Base-by-base conservation (phyloP, 2,113 vertebrate genomes). In the Aviceda subcristata region DNA sequence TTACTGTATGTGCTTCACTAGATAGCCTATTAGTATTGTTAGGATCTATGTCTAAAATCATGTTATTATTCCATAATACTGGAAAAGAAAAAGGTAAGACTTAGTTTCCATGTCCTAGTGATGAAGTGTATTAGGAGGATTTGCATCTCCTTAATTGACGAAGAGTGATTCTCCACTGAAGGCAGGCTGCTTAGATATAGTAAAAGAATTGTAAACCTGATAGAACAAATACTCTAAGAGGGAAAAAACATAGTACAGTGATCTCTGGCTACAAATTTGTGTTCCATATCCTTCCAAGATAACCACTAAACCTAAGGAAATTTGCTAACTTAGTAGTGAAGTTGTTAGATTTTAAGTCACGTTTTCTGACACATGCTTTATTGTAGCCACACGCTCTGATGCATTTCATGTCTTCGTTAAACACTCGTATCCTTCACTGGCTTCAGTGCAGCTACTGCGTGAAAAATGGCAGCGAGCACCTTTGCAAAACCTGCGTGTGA, bases 1-100 rank as follows among this genome's bases (percentile, higher is more conserved):
- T n/a, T 75, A 18, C 7, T 0, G 0, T 51, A 11, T 81, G 60
- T 48, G 72, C 18, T 41, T 78, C 48, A 9, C 17, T 82, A 36
- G 75, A 8, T 46, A 80, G 7, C 29, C n/a, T 57, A 2, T 62
- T 75, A 2, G 9, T 30, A n/a, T 51, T 0, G 0, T 27, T 60
- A 46, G 36, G 46, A 71, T 8, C 79, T 91, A 10, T 8, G 18
- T 83, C 32, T 82, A 4, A 73, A 74, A 59, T 41, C 1, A 3
- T 66, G 21, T 66, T 88, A 12, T 56, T 73, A 27, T 62, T 71
- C 17, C 8, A 4, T 63, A 62, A 38, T 2, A 4, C 15, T 68
- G 26, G 69, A 50, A 51, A 39, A 66, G 24, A 19, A 62, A 39
- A 39, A 45, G 21, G 17, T 39, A 45, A 68, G 56, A 6, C 39